phyloP scores from a whole-genome alignment of 2,797 vertebrate species.

The Cryptoblepharus egeriae region DNA sequence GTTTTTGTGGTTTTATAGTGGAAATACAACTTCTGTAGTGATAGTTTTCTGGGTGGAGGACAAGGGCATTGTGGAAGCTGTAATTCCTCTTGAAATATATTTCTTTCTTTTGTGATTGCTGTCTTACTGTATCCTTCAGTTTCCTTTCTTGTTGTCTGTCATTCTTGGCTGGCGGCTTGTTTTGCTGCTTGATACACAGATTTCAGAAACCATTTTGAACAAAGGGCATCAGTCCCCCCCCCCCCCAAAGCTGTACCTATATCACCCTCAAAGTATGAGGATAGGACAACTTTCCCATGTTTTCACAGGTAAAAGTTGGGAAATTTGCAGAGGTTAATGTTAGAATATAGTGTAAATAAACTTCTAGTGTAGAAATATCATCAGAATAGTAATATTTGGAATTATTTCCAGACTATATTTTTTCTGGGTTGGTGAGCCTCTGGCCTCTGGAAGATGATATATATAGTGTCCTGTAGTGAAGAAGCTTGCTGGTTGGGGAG shows the following conservation, averaged over 20 bases:
- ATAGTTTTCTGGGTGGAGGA: background rate
- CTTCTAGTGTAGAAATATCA: background rate
- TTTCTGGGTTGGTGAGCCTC: background rate
- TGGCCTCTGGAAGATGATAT: slow-evolving; percentile 9
- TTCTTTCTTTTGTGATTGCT: background rate
- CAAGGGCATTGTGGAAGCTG: background rate
- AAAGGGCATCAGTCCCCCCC: slow-evolving; percentile 4
- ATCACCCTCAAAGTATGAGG: background rate
- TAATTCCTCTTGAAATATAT: background rate
- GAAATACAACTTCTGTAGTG: background rate
- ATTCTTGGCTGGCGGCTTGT: too few species aligned
- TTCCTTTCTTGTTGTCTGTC: background rate
- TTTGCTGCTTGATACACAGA: background rate
- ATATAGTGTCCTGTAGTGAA: slow-evolving; percentile 1
- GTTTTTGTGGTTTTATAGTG: background rate
- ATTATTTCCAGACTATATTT: background rate
- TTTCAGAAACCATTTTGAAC: slow-evolving; percentile 10
- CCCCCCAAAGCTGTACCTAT: too few species aligned
- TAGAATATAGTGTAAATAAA: too few species aligned
- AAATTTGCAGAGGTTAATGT: background rate
- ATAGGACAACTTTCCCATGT: background rate
- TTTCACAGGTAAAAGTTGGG: slow-evolving; percentile 6
- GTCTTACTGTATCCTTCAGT: background rate
- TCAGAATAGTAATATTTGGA: background rate
- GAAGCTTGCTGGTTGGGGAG: background rate